phyloP scores from a whole-genome alignment of 1,140 invertebrate genomes.

The Brachionus sp. region DNA sequence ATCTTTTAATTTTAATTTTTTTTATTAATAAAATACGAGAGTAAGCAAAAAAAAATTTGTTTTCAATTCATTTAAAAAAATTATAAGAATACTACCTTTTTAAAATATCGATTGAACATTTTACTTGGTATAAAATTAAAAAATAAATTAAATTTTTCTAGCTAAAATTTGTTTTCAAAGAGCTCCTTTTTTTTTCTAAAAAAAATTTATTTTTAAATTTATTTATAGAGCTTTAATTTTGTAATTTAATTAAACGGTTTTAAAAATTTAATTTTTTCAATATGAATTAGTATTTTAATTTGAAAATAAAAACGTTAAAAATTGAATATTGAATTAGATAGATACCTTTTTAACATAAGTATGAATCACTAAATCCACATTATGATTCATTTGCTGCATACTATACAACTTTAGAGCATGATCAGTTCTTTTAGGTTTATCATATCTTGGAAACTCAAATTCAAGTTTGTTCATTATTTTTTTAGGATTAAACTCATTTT shows the following conservation, averaged over 20 bases:
- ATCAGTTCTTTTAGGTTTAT: not conserved
- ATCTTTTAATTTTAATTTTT: not conserved
- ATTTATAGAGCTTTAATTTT: not conserved
- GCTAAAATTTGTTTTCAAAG: not conserved
- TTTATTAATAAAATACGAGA: not conserved
- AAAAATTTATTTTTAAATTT: not conserved
- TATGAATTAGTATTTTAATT: not conserved
- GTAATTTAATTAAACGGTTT: constrained; percentile 16
- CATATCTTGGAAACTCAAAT: not conserved
- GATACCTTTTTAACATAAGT: constrained; percentile 25
- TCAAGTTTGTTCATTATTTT: constrained; percentile 15
- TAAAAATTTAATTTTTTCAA: not conserved
- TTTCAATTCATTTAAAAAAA: no score
- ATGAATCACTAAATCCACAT: constrained; percentile 29
- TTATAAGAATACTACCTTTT: constrained; percentile 11
- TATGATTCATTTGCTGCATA: constrained; percentile 36
- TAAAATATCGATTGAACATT: not conserved
- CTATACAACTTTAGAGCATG: constrained; percentile 12
- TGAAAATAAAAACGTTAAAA: not conserved
- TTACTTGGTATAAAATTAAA: not conserved
- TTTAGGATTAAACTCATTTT: not conserved
- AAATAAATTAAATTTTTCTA: not conserved
- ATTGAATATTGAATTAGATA: not conserved
- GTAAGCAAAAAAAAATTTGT: not conserved
- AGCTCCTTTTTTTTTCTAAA: constrained; percentile 1